Base-by-base conservation (phyloP, 2,888 invertebrate genomes). In the Harpalus rufipes region DNA sequence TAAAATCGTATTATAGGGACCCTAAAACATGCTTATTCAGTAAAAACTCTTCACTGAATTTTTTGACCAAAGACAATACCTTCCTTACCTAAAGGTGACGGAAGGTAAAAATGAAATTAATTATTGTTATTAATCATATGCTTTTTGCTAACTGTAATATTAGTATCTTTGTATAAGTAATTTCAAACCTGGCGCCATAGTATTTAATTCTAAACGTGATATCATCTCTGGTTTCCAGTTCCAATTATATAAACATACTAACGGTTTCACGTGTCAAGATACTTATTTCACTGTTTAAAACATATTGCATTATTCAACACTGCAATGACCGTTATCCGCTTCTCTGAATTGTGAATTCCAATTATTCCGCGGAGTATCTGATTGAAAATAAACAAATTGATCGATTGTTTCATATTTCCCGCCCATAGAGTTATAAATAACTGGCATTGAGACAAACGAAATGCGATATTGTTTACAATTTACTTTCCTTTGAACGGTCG, bases 341-440 rank as follows among this genome's bases (percentile, higher is more conserved):
- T 39, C 68, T 68, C n/a, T 39, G 63, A 63, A 63, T 25, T 63
- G n/a, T 10, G 32, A 68, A 68, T 63, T 68, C 68, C 68, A 68
- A 68, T 68, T 68, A 68, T 68, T 68, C 32, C 10, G 10, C 32
- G 25, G 21, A 12, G 8, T 68, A 68, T 68, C 68, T 39, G 68
- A 68, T 68, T 68, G 63, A 68, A 63, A 68, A 68, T 68, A 68
- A 68, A 68, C 68, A 68, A 68, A 68, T 68, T 68, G 68, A 68
- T 68, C 68, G 68, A 68, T 68, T 68, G 68, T 68, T 32, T 32
- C 32, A 39, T 32, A 32, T 68, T 68, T 39, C 68, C 63, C 39
- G 39, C 68, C 68, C 68, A 68, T 14, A 32, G 68, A 32, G 12
- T 68, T 68, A 68, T 68, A 68, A 68, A 68, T 68, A 68, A 32